phyloP scores from a whole-genome alignment of 1,140 invertebrate genomes.

The Drosophila tsacasi region DNA sequence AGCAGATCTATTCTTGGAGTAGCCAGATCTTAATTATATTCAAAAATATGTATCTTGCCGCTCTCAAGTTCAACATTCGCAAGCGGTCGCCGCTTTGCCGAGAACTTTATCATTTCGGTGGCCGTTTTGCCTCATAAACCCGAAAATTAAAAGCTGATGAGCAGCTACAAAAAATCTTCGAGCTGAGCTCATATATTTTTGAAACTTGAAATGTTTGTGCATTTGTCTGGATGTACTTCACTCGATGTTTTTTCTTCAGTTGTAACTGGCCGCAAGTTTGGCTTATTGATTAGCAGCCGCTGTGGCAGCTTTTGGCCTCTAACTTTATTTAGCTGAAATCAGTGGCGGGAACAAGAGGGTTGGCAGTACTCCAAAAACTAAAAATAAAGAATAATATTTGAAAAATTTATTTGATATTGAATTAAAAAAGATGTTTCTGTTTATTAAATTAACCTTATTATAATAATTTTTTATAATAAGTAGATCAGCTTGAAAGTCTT shows the following conservation, averaged over 20 bases:
- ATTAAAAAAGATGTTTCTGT: not conserved
- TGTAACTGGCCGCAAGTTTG: slow-evolving; percentile 56
- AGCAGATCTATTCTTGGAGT: slow-evolving; percentile 64
- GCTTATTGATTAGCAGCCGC: slow-evolving; percentile 64
- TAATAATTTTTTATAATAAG: not conserved
- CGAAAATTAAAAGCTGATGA: slow-evolving; percentile 27
- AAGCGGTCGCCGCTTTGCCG: slow-evolving; percentile 32
- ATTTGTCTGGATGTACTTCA: slow-evolving; percentile 20
- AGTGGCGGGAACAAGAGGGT: not conserved
- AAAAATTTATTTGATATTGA: not conserved
- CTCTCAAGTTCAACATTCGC: slow-evolving; percentile 66
- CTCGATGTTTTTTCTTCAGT: slow-evolving; percentile 22
- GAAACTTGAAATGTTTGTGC: not conserved
- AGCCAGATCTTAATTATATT: slow-evolving; percentile 46
- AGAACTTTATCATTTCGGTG: slow-evolving; percentile 63
- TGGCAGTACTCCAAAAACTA: no score
- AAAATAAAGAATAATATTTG: not conserved
- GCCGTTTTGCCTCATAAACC: slow-evolving; percentile 58
- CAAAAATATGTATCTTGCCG: slow-evolving; percentile 45
- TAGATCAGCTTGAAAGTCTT: not conserved
- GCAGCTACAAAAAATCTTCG: not conserved
- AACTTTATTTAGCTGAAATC: slow-evolving; percentile 15
- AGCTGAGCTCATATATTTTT: slow-evolving; percentile 24
- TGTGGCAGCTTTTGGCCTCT: slow-evolving; percentile 39
- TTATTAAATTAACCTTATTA: not conserved